These are phyloP conservation scores for Ceyx erithaca DNA, from an alignment of 2,797 vertebrate genomes.

Conservation along the genomic window DNA sequence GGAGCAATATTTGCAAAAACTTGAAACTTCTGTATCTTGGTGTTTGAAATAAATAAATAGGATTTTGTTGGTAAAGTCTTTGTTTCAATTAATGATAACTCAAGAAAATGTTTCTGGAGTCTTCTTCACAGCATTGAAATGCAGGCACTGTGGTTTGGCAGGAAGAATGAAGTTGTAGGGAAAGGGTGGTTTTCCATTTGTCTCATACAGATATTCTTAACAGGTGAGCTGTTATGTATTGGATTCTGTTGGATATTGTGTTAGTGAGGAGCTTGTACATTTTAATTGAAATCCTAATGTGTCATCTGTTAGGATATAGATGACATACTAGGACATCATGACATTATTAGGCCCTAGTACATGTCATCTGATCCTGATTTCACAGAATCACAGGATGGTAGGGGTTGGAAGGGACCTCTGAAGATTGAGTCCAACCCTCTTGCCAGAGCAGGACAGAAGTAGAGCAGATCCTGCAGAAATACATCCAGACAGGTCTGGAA, in stretches of 20 bases:
- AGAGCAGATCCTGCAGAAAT: no score
- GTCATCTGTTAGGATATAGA: no score
- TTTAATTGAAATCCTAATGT: background rate
- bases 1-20: constrained; percentile 79
- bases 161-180: background rate
- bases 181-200: background rate
- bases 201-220: background rate
- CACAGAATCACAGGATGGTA: no score
- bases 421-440: no score
- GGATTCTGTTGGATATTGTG: background rate
- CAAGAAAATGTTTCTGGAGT: background rate
- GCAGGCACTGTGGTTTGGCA: background rate
- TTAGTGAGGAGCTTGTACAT: background rate
- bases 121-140: background rate
- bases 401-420: no score
- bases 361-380: background rate
- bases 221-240: accelerated
- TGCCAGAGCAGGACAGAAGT: no score
- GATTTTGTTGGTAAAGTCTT: constrained; percentile 71
- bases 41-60: constrained; percentile 81
- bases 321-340: no score
- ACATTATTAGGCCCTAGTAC: background rate
- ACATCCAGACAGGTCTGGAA: no score
- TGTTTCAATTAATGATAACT: constrained; percentile 1
- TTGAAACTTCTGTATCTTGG: constrained; percentile 77